phyloP scores from a whole-genome alignment of 2,888 invertebrate species.

The Chaetogeoica ovagalla region DNA sequence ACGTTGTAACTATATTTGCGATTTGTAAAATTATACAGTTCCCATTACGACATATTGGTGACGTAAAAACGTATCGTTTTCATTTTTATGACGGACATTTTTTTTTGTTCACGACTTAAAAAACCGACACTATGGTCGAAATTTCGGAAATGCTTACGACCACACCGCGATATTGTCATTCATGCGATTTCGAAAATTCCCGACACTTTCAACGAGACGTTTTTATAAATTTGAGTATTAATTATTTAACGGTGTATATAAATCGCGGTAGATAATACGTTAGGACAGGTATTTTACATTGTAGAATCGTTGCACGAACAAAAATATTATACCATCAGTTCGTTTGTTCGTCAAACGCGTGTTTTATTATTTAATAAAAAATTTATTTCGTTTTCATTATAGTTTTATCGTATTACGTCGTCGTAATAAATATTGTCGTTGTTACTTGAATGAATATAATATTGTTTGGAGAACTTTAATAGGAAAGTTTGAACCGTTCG shows the following conservation, averaged over 20 bases:
- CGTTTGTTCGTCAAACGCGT: not conserved
- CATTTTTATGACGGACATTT: too few relatives aligned
- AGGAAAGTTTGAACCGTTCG: not conserved
- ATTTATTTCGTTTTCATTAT: not conserved
- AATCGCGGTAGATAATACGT: not conserved
- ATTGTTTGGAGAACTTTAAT: not conserved
- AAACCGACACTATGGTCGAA: too few relatives aligned
- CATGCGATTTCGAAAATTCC: not conserved
- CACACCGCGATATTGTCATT: too few relatives aligned
- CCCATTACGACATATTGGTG: too few relatives aligned
- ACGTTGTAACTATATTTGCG: too few relatives aligned
- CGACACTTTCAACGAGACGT: not conserved
- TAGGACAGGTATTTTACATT: too few relatives aligned
- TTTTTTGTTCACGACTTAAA: too few relatives aligned
- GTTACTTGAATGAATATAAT: not conserved
- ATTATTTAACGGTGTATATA: not conserved
- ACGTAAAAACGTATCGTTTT: too few relatives aligned
- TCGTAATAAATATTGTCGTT: not conserved
- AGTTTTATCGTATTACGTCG: not conserved
- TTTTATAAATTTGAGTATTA: not conserved
- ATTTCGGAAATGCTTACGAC: too few relatives aligned
- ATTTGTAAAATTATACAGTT: too few relatives aligned
- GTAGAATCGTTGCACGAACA: not conserved
- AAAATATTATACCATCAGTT: not conserved
- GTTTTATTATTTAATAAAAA: too few relatives aligned